These are phyloP conservation scores for Acropternis orthonyx DNA, from an alignment of 2,797 vertebrate genomes.

Conservation along the genomic window DNA sequence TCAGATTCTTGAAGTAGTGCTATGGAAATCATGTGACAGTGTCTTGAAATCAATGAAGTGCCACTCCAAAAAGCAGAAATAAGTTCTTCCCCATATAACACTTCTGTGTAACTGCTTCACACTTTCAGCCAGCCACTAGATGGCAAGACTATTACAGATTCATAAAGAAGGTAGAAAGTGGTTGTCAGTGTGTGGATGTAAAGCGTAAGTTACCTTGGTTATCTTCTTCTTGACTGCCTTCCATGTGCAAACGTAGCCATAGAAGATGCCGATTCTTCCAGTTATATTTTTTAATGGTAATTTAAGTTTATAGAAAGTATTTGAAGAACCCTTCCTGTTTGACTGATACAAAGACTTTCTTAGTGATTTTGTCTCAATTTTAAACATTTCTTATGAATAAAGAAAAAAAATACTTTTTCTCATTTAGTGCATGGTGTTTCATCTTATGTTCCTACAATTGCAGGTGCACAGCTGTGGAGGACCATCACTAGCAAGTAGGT, in stretches of 20 bases:
- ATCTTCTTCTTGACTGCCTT: neutral
- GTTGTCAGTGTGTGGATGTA: neutral
- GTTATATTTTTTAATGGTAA: neutral
- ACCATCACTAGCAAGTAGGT: slow-evolving; percentile 88
- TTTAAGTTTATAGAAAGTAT: neutral
- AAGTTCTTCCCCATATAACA: neutral
- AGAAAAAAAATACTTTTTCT: neutral
- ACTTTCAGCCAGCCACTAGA: slow-evolving; percentile 35
- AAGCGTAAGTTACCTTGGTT: neutral
- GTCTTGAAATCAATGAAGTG: neutral
- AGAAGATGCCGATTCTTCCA: neutral
- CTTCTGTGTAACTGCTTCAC: neutral
- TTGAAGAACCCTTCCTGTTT: neutral
- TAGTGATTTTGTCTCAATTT: neutral
- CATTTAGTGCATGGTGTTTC: neutral
- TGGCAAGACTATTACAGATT: slow-evolving; percentile 39
- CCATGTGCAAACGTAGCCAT: neutral
- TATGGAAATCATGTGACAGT: neutral
- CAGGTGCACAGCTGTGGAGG: slow-evolving; percentile 85
- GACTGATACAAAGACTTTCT: neutral
- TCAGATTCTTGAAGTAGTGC: neutral
- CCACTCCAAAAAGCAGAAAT: neutral
- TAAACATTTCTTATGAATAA: neutral
- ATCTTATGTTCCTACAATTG: slow-evolving; percentile 36
- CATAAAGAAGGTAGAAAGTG: neutral